Evolutionary conservation across 2,113 vertebrate genomes (phyloP).

Genomic region (Climacteris rufus): DNA sequence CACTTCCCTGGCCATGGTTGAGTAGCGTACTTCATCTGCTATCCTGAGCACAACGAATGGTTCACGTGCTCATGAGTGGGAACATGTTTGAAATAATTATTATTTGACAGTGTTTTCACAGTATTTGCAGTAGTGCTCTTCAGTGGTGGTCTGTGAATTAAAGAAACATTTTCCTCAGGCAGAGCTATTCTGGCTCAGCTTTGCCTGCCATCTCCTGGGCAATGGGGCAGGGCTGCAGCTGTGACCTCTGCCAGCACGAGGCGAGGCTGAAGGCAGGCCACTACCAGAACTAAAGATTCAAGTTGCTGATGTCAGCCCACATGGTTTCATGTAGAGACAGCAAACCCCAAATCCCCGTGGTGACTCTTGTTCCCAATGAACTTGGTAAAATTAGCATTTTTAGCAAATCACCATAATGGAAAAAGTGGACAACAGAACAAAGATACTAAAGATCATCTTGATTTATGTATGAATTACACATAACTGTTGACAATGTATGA

Average conservation of each 20-base stretch:
- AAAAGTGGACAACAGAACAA: neutral
- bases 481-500: neutral
- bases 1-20: neutral
- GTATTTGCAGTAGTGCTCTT: neutral
- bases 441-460: neutral
- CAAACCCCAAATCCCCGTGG: fast-evolving
- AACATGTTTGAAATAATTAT: neutral
- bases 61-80: fast-evolving
- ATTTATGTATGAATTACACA: neutral
- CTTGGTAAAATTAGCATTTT: neutral
- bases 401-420: neutral
- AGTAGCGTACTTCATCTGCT: neutral
- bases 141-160: fast-evolving
- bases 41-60: neutral
- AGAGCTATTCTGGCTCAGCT: fast-evolving
- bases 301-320: fast-evolving
- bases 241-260: fast-evolving
- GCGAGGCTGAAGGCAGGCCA: neutral
- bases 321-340: fast-evolving
- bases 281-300: fast-evolving
- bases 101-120: neutral
- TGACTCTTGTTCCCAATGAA: neutral
- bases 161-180: fast-evolving
- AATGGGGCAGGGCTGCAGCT: fast-evolving
- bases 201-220: neutral